Percentiles rank a stretch among this genome's conserved stretches.
Conservation (phyloP, 2,797 vertebrate genomes). For the Crax fasciolata region DNA sequence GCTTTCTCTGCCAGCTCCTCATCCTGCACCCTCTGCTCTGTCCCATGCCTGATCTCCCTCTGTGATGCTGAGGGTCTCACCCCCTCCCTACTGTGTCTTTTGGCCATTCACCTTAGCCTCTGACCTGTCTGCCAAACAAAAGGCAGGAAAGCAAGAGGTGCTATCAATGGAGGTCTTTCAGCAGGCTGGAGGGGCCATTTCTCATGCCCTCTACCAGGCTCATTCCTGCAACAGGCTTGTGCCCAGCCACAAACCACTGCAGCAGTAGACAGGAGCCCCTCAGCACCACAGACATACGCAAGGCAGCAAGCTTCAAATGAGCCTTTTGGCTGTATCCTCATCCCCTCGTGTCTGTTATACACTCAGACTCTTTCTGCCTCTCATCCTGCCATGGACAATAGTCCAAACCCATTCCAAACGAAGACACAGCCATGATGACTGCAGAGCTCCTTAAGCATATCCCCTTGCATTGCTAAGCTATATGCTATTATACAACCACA, state of each 20-base stretch:
- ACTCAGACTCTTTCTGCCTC: background rate
- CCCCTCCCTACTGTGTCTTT: rapidly evolving
- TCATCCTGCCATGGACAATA: background rate
- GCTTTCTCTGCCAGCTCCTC: background rate
- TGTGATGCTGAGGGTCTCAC: background rate
- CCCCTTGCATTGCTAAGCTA: slow-evolving; percentile 2
- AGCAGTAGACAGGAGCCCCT: background rate
- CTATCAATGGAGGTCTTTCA: background rate
- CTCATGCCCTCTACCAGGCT: background rate
- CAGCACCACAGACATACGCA: background rate
- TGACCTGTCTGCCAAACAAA: background rate
- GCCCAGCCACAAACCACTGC: background rate
- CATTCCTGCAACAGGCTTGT: background rate
- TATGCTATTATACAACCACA: slow-evolving; percentile 31
- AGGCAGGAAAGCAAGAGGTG: background rate
- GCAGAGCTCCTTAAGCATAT: background rate
- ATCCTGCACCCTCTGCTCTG: background rate
- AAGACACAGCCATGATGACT: background rate
- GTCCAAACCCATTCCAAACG: background rate
- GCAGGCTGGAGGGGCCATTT: background rate
- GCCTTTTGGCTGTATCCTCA: background rate
- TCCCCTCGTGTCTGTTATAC: background rate
- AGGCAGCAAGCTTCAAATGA: background rate
- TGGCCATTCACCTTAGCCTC: background rate
- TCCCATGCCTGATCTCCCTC: background rate